Evolutionary conservation across 2,113 vertebrate genomes (phyloP), one percentile per base, ranked within the genome.

Genomic region (Hoplias malabaricus): DNA sequence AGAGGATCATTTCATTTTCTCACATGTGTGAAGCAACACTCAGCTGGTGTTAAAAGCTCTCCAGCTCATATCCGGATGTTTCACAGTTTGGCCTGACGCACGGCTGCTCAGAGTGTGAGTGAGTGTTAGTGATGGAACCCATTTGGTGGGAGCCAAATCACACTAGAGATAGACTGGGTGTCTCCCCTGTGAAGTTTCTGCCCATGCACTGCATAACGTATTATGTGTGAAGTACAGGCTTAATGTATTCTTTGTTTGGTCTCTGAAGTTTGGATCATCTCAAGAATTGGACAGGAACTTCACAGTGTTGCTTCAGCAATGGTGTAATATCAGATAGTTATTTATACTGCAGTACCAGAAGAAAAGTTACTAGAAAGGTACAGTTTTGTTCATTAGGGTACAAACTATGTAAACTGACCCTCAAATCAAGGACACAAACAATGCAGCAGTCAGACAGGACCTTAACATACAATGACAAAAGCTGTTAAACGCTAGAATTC

Each of bases 141-240:
- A 63, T 84, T 87, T 82, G 83, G 84, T 84, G 75, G 83, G 83
- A 87, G 86, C 83, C 75, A 89, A 90, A 91, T 68, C 48, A 57
- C 36, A 65, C 36, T 57, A 68, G 34, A 42, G 34, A 42, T 42
- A n/a, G 48, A n/a, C n/a, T 84, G 84, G 62, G 82, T 87, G 40
- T 21, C 14, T 57, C 25, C 23, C 57, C 21, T 23, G 6, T 29
- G 7, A 33, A 43, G 43, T 54, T 65, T 40, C 27, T 43, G 2
- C 11, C 21, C 48, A 31, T 50, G 21, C 14, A 25, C n/a, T 48
- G 71, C 19, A 54, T 43, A 12, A 68, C 27, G 38, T 14, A 68
- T 68, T 43, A 46, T 29, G 40, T 68, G 65, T 46, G 40, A 68
- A 46, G 38, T 3, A 13, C 13, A 27, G 9, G 6, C 25, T 7